Conservation (phyloP, 2,113 vertebrate genomes). For the Gymnarchus niloticus region DNA sequence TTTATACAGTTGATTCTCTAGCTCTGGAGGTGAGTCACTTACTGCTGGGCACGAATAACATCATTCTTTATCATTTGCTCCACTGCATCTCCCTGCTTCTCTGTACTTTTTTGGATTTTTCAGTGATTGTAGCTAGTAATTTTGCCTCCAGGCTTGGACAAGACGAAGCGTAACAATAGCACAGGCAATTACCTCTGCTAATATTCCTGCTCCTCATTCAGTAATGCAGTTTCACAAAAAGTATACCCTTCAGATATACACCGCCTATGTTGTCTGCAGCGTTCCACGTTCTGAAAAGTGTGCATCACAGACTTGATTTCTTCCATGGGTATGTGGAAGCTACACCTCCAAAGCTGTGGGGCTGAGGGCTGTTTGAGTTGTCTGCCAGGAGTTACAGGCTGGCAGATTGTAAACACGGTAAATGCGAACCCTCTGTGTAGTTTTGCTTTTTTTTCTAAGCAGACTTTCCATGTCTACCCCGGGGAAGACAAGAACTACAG, state of each 20-base stretch:
- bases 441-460: too few relatives aligned
- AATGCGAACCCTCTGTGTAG: too few relatives aligned
- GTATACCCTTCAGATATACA: neutral
- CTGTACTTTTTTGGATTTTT: neutral
- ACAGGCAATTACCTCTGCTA: neutral
- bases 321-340: conserved; percentile 14
- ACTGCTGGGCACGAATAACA: neutral
- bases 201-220: neutral
- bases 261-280: neutral
- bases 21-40: neutral
- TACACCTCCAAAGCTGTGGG: neutral
- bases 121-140: neutral
- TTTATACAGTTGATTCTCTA: neutral
- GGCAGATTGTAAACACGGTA: conserved; percentile 20
- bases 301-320: neutral
- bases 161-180: neutral
- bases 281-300: too few relatives aligned
- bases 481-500: neutral
- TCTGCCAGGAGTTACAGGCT: conserved; percentile 16
- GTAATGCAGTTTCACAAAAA: neutral
- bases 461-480: neutral
- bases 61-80: neutral
- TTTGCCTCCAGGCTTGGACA: neutral
- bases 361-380: conserved; percentile 9
- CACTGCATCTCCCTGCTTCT: neutral